Base-by-base conservation (phyloP, 2,888 invertebrate genomes). In the Lithophane semibrunnea region DNA sequence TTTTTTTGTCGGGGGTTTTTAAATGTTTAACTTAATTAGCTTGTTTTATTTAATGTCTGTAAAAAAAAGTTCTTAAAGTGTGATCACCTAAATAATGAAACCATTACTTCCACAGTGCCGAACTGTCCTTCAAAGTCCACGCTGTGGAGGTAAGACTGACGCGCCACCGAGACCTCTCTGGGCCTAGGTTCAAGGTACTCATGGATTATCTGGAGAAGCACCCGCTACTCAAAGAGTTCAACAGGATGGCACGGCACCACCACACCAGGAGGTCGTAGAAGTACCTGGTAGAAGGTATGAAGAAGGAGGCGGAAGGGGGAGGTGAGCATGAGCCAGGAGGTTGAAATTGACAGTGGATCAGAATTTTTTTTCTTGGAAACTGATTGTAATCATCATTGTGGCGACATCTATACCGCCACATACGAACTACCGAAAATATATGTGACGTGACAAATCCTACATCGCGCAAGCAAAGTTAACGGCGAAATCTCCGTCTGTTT, bases 71-170 rank as follows among this genome's bases (percentile, higher is more conserved):
- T n/a, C n/a, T n/a, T n/a, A n/a, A n/a, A 13, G 18, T 18, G 13
- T 18, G 9, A 54, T 52, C 47, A 54, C 21, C 1, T 13, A 4
- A 47, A 47, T 29, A 52, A 68, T 29, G 1, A 67, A 44, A 29
- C 4, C 1, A 8, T 72, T 68, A 9, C 42, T 77, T 74, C 42
- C 1, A 18, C 91, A 96, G 96, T 80, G 96, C 96, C 18, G 95
- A 96, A 68, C 87, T 97, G 67, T 92, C 95, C 0, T 97, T 97
- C 92, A 91, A 92, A 90, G 96, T 98, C 67, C 97, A 97, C 76
- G 95, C 97, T 0, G 89, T 98, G 54, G 98, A 98, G 84, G 97
- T 97, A 18, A 95, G 97, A 44, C 91, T 98, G 80, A 95, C 97
- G 2, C 95, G 98, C 3, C 97, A 97, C 88, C 95, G 95, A 76